A percentile compares a stretch with the other conserved stretches of the same genome.
These are phyloP conservation scores for Mobula hypostoma DNA, from an alignment of 2,113 vertebrate genomes.

Conservation along the genomic window DNA sequence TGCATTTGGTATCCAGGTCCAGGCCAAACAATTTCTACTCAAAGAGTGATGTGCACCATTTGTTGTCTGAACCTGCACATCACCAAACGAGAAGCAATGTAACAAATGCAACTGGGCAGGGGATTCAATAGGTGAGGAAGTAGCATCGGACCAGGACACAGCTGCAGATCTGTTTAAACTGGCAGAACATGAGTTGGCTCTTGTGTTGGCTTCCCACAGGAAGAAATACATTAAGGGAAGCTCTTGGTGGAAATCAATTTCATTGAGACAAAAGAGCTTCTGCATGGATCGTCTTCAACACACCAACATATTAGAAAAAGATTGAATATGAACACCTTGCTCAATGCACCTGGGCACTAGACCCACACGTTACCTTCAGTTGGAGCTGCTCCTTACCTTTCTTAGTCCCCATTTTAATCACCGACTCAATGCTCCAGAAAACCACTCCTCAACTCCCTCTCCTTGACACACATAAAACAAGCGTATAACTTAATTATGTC, in stretches of 20 bases:
- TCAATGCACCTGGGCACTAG: not conserved
- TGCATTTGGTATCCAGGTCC: not conserved
- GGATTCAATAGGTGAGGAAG: not conserved
- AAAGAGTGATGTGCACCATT: not conserved
- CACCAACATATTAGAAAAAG: not conserved
- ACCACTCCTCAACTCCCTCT: not conserved
- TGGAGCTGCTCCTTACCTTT: not conserved
- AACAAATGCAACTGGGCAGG: not conserved
- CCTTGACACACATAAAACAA: not conserved
- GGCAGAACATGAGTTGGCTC: not conserved
- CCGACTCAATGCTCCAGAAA: not conserved
- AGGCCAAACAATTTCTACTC: not conserved
- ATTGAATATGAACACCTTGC: not conserved
- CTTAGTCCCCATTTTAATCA: slow-evolving; percentile 7
- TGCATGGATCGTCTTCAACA: not conserved
- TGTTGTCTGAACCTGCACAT: not conserved
- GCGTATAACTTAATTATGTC: not conserved
- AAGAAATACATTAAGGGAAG: not conserved
- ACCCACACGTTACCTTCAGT: not conserved
- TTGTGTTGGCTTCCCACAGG: not conserved
- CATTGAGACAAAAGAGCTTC: too few species aligned
- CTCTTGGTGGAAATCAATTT: not conserved
- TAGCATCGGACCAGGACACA: not conserved
- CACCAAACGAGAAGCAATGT: not conserved
- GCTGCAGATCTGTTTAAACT: not conserved